Base-by-base conservation (phyloP, 2,888 invertebrate genomes). In the Spodoptera littoralis region DNA sequence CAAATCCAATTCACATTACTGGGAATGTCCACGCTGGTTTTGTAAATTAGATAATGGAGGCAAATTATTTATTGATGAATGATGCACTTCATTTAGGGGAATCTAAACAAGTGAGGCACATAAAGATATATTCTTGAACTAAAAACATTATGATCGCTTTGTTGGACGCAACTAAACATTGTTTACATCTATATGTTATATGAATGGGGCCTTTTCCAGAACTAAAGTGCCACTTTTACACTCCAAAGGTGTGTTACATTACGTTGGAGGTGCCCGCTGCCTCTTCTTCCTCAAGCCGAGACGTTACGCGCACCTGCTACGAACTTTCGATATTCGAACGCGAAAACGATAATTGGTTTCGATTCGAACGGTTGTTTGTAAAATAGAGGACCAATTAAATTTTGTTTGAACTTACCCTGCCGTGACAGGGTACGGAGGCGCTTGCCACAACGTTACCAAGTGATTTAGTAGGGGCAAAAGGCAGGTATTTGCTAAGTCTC, bases 301-400 rank as follows among this genome's bases (percentile, higher is more conserved):
- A 77, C 88, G 89, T 90, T 90, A 87, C 84, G 85, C 87, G 85
- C 92, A 92, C 92, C 92, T 92, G 92, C 88, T 88, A 85, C 92
- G 83, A 90, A 92, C 91, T 91, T 91, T 91, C 90, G 90, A 90
- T 91, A 91, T 89, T 86, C 88, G 86, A 87, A 90, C 89, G 88
- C 87, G 92, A 89, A 90, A 92, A 90, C 92, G 91, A 90, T 92
- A 92, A 92, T 92, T 92, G 92, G 90, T 91, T 91, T 90, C 91
- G 85, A 91, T 90, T 89, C 84, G 76, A 82, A 79, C 87, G 86
- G 87, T 90, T 92, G 91, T 92, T 92, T 91, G 89, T 88, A 84
- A 88, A 91, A 89, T 88, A 87, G 89, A 83, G 82, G 81, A 73
- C 85, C 91, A 90, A 92, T 92, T 92, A 91, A 91, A 92, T 90